Evolutionary conservation across 2,113 vertebrate species (phyloP).

Genomic region (Muntiacus reevesi): DNA sequence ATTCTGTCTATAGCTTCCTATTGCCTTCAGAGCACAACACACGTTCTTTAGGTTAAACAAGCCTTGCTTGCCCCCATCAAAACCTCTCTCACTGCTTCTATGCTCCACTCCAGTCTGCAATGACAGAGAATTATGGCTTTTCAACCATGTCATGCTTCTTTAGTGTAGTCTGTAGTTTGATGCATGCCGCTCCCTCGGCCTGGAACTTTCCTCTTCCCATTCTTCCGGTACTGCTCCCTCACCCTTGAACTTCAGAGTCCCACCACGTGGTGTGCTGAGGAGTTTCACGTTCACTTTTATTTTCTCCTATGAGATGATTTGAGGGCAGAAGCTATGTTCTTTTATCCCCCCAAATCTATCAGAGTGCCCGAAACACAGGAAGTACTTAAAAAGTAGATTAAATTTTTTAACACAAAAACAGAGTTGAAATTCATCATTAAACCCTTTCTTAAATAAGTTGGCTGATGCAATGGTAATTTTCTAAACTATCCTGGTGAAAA

Average conservation of each 20-base stretch:
- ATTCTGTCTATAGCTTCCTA: background rate
- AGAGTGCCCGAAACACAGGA: background rate
- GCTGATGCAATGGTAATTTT: background rate
- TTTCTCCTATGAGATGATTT: background rate
- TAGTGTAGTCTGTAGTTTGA: background rate
- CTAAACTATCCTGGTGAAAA: background rate
- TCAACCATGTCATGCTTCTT: background rate
- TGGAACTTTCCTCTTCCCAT: too few relatives aligned
- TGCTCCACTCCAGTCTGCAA: background rate
- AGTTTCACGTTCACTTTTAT: background rate
- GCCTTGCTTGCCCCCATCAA: background rate
- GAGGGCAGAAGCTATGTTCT: background rate
- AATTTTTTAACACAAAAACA: background rate
- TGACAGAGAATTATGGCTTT: background rate
- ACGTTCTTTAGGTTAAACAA: background rate
- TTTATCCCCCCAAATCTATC: background rate
- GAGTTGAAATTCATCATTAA: background rate
- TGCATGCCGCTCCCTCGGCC: rapidly evolving
- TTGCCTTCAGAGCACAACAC: background rate
- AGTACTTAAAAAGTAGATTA: background rate
- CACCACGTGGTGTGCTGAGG: background rate
- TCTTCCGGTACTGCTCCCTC: background rate
- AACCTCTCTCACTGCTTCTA: background rate
- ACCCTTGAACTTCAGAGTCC: background rate
- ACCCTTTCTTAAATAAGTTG: background rate